phyloP scores from a whole-genome alignment of 2,113 vertebrate species.

The Tiliqua scincoides region DNA sequence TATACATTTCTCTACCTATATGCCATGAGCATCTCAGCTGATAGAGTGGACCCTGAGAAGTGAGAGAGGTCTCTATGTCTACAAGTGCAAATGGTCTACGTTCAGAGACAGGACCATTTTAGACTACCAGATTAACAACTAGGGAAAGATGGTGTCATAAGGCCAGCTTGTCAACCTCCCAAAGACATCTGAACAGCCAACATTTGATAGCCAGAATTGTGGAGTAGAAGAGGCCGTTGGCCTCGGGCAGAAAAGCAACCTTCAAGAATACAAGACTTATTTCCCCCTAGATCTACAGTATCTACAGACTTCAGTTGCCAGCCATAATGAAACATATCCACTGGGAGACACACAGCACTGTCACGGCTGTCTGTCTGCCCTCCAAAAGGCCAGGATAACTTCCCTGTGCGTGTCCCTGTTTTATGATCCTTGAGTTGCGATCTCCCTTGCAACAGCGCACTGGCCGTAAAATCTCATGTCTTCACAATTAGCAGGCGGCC shows the following conservation, averaged over 20 bases:
- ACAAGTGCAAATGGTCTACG: no score
- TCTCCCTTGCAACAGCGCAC: conserved; percentile 7
- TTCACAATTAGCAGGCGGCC: conserved; percentile 44
- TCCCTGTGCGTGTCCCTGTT: neutral
- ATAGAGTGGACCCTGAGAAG: no score
- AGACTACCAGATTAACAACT: no score
- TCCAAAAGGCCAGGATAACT: neutral
- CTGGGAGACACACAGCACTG: neutral
- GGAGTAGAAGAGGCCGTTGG: neutral
- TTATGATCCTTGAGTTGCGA: neutral
- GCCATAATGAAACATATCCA: neutral
- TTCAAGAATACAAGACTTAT: no score
- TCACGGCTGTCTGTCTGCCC: conserved; percentile 21
- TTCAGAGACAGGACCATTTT: no score
- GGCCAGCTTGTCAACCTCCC: neutral
- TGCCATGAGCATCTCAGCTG: no score
- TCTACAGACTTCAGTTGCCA: neutral
- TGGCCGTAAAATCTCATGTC: conserved; percentile 18
- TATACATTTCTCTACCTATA: no score
- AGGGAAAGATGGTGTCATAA: neutral
- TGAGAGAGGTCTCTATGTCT: no score
- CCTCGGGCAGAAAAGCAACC: no score
- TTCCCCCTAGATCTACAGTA: no score
- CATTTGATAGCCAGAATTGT: neutral
- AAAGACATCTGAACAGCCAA: neutral